Percentiles rank a stretch among this genome's conserved stretches.
Evolutionary conservation across 2,888 invertebrate species (phyloP).

Genomic region (Taphrorychus bicolor): DNA sequence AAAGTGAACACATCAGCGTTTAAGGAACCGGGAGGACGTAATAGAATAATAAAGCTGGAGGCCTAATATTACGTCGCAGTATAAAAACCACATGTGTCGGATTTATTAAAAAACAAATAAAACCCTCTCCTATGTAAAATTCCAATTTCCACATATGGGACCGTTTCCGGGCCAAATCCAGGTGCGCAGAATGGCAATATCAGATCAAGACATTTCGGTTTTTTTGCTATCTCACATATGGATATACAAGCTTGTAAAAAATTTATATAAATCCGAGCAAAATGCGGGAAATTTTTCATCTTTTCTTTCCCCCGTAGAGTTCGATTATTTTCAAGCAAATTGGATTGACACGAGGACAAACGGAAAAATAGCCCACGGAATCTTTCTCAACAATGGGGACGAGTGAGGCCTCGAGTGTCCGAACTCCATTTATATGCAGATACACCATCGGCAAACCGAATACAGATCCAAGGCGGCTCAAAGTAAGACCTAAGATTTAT

Average conservation of each 20-base stretch:
- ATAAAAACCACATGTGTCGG: slow-evolving; percentile 36
- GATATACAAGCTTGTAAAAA: neutral
- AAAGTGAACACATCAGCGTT: slow-evolving; percentile 15
- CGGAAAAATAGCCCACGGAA: slow-evolving; percentile 2
- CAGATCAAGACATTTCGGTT: slow-evolving; percentile 8
- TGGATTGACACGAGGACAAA: slow-evolving; percentile 5
- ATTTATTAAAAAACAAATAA: slow-evolving; percentile 37
- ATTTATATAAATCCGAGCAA: neutral
- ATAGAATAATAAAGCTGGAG: slow-evolving; percentile 29
- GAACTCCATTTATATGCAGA: slow-evolving; percentile 58
- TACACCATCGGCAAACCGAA: slow-evolving; percentile 45
- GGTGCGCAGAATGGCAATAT: slow-evolving; percentile 29
- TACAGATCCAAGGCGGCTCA: slow-evolving; percentile 53
- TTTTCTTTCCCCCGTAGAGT: neutral
- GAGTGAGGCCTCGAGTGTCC: slow-evolving; percentile 48
- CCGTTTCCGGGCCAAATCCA: slow-evolving; percentile 28
- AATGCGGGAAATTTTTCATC: neutral
- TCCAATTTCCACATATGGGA: slow-evolving; percentile 23
- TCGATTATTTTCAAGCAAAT: slow-evolving; percentile 1
- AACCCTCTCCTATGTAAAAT: slow-evolving; percentile 23
- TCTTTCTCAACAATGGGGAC: slow-evolving; percentile 42
- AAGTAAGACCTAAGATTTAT: slow-evolving; percentile 59
- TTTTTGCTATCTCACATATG: slow-evolving; percentile 6
- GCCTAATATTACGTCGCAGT: slow-evolving; percentile 20
- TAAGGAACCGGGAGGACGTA: slow-evolving; percentile 14